Base-by-base conservation (phyloP, 2,797 vertebrate species). In the Gouania willdenowi region DNA sequence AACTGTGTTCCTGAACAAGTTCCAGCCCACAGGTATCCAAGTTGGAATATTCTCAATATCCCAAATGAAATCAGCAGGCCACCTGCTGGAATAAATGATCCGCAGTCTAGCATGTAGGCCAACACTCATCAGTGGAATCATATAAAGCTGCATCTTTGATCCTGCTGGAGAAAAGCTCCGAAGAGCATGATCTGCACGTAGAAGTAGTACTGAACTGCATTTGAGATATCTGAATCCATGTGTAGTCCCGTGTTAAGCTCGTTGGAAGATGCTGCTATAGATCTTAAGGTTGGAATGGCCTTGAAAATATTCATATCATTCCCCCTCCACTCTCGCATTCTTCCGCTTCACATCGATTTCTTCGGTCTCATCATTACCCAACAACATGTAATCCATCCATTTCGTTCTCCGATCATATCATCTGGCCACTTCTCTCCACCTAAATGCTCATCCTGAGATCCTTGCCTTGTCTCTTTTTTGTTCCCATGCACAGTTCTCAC, bases 401-500 rank as follows among this genome's bases (percentile, higher is more conserved):
- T 60, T 41, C 41, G 64, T 47, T 36, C 36, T 24, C n/a, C 4
- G 25, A 61, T 46, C 46, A 34, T 46, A 59, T 54, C 50, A 52
- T 8, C 27, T 38, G 36, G 11, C 42, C 26, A 63, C 57, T 64
- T 63, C 53, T 66, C 61, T 75, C 60, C 59, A 44, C 62, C 61
- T 56, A 48, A 41, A 35, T 58, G 51, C 43, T 37, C 16, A 41
- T 39, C 30, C 20, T 33, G 26, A 65, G 27, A 47, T 58, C 36
- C 47, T 40, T 50, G 51, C 47, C 67, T 66, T 61, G 60, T 68
- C 30, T 57, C 46, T 50, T 67, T 52, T 56, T 34, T 55, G 33
- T 68, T 82, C 64, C 73, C 74, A 73, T 71, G 45, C 61, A 48
- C 39, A 35, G 39, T 2, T 4, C 6, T 20, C 19, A 5, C 18